These are phyloP conservation scores for Chloropsis hardwickii DNA, from an alignment of 2,113 vertebrate genomes.

Conservation along the genomic window DNA sequence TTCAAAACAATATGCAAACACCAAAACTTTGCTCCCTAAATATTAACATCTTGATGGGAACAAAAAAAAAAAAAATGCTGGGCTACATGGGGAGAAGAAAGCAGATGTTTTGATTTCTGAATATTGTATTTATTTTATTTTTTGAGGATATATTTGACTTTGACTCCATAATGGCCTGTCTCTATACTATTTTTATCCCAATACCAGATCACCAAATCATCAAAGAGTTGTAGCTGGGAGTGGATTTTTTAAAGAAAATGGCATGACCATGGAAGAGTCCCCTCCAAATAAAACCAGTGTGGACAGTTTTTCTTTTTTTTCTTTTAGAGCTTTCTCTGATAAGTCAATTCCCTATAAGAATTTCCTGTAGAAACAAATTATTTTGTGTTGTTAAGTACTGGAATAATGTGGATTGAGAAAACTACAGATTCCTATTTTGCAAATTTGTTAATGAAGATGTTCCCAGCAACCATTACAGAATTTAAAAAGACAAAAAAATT, in stretches of 20 bases:
- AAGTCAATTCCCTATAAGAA: background rate
- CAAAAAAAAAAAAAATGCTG: background rate
- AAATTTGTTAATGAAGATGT: background rate
- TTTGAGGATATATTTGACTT: background rate
- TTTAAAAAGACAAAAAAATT: background rate
- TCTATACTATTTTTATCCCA: background rate
- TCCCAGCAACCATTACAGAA: background rate
- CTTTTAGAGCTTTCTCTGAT: background rate
- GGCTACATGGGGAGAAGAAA: background rate
- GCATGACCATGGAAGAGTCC: background rate
- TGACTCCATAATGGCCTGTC: background rate
- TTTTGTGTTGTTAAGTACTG: background rate
- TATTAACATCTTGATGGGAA: background rate
- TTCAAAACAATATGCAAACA: background rate
- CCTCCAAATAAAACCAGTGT: background rate
- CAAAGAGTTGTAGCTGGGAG: background rate
- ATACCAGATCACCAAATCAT: background rate
- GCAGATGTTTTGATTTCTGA: background rate
- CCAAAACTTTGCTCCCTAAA: background rate
- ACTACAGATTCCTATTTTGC: background rate
- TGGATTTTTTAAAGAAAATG: background rate
- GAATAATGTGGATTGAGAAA: background rate
- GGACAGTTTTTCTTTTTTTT: background rate
- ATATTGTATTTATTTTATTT: background rate
- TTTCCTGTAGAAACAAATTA: background rate